Percentiles rank a stretch among this genome's conserved stretches.
Conservation (phyloP, 2,113 vertebrate species). For the Puffinus mauretanicus region DNA sequence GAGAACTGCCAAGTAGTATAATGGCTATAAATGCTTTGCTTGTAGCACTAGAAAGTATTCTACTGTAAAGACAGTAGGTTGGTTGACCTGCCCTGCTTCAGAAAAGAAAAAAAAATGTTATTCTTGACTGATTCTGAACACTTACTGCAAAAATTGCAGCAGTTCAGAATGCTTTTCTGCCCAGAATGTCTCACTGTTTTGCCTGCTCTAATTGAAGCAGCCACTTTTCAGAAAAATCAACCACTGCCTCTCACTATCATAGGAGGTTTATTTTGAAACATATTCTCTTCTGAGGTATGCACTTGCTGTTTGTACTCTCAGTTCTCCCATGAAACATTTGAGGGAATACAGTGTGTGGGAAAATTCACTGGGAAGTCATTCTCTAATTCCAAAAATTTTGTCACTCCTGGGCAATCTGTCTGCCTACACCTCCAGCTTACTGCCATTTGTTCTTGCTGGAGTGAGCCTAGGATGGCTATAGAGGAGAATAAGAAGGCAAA, state of each 20-base stretch:
- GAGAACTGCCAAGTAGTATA: neutral
- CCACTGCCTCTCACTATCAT: neutral
- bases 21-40: neutral
- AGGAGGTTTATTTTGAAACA: neutral
- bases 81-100: neutral
- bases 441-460: neutral
- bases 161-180: neutral
- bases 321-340: neutral
- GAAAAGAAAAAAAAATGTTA: neutral
- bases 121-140: neutral
- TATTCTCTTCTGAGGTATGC: neutral
- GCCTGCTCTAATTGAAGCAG: neutral
- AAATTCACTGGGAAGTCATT: neutral
- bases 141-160: neutral
- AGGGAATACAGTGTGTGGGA: neutral
- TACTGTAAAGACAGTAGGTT: neutral
- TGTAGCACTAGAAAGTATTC: neutral
- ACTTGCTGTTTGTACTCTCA: neutral
- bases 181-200: neutral
- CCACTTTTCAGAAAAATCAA: neutral
- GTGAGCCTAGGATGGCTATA: neutral
- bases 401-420: neutral
- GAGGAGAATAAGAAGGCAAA: neutral
- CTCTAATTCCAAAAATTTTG: neutral
- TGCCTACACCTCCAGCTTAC: neutral